Percentiles rank a stretch among this genome's conserved stretches.
These are phyloP conservation scores for Phalloptychus januarius DNA, from an alignment of 2,797 vertebrate genomes.

Conservation along the genomic window DNA sequence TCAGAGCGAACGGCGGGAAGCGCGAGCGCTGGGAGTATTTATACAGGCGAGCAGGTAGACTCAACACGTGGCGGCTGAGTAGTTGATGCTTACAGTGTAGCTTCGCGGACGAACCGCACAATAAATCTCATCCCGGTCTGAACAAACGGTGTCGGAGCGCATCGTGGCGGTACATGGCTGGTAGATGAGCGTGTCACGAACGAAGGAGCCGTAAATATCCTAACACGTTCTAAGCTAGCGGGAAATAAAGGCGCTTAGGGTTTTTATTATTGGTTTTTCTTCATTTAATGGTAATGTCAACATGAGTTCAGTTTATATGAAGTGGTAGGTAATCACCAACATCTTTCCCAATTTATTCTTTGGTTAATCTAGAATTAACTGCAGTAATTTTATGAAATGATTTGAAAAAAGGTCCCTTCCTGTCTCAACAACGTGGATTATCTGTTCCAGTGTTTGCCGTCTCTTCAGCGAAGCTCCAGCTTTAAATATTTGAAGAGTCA, in stretches of 20 bases:
- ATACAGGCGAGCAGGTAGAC: too few relatives aligned
- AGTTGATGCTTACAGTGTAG: too few relatives aligned
- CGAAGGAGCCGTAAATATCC: too few relatives aligned
- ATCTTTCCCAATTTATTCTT: background rate
- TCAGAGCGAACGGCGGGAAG: too few relatives aligned
- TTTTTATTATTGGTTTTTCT: background rate
- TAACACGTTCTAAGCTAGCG: background rate
- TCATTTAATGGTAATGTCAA: background rate
- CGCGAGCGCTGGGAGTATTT: too few relatives aligned
- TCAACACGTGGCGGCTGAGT: too few relatives aligned
- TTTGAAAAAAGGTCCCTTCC: conserved; percentile 3
- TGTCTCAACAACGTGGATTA: conserved; percentile 30
- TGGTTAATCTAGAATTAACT: background rate
- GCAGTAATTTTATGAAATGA: background rate
- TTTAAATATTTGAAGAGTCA: conserved; percentile 72
- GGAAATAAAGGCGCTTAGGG: background rate
- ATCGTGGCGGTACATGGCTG: too few relatives aligned
- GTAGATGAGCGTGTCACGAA: too few relatives aligned
- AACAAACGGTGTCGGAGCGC: too few relatives aligned
- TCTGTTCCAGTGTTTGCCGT: conserved; percentile 55
- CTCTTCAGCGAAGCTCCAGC: conserved; percentile 53
- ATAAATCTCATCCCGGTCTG: too few relatives aligned
- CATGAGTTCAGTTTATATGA: background rate
- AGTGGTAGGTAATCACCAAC: background rate
- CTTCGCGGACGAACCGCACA: too few relatives aligned